phyloP scores from a whole-genome alignment of 2,888 invertebrate species.

The Rhagium mordax region DNA sequence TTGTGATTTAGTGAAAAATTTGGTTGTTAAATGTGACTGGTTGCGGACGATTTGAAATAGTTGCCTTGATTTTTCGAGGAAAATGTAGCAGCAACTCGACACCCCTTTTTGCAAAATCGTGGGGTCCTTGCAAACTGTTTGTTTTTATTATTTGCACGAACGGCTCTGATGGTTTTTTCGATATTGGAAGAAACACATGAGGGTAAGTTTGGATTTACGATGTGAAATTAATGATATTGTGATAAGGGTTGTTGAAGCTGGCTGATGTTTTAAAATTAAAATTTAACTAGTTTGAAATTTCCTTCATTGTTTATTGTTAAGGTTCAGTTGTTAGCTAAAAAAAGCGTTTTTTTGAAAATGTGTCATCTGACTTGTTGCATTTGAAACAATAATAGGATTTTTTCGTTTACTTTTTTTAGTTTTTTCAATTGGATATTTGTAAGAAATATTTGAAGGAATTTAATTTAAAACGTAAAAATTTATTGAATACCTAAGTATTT shows the following conservation, averaged over 20 bases:
- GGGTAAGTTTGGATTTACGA: background rate
- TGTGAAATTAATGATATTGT: background rate
- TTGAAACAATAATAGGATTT: background rate
- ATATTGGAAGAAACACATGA: background rate
- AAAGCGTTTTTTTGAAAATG: background rate
- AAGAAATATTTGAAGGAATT: too few relatives aligned
- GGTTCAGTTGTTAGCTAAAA: background rate
- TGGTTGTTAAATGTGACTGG: conserved; percentile 12
- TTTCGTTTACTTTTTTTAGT: background rate
- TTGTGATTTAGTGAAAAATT: conserved; percentile 40
- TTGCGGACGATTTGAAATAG: background rate
- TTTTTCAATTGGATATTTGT: background rate
- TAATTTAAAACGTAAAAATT: too few relatives aligned
- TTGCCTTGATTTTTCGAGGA: background rate
- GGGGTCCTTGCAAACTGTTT: conserved; percentile 24
- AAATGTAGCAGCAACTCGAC: conserved; percentile 1
- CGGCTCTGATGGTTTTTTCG: background rate
- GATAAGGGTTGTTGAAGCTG: background rate
- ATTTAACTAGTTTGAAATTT: background rate
- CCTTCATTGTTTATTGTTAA: background rate
- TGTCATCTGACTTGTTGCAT: background rate
- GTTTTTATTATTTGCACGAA: conserved; percentile 7
- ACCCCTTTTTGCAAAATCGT: conserved; percentile 9
- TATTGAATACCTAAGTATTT: too few relatives aligned
- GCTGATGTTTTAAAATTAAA: background rate